Conservation (phyloP, 2,797 vertebrate species). For the Gymnopithys bicolor region DNA sequence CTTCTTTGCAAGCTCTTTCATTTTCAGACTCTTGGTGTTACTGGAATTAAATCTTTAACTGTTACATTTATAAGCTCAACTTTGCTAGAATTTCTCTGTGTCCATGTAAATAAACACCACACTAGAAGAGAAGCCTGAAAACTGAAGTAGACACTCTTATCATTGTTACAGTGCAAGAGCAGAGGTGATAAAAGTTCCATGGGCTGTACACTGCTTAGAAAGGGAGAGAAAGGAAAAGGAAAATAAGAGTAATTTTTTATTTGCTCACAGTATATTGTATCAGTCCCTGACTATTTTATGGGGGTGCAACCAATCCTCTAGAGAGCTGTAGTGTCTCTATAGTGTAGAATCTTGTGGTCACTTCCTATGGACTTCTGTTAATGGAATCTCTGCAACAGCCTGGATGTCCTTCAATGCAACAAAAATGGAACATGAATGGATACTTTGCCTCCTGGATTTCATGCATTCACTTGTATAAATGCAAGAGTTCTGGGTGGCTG, state of each 20-base stretch:
- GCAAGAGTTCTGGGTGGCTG: not conserved
- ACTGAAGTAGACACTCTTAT: not conserved
- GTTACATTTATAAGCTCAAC: not conserved
- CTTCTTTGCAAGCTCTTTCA: not conserved
- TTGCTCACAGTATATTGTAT: not conserved
- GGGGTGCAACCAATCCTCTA: not conserved
- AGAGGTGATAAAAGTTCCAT: not conserved
- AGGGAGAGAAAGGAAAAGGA: not conserved
- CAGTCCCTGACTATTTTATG: not conserved
- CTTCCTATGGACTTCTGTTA: not conserved
- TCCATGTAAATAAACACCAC: not conserved
- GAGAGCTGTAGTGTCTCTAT: not conserved
- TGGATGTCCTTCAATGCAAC: not conserved
- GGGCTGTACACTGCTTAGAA: not conserved
- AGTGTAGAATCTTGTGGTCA: fast-evolving
- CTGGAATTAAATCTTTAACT: not conserved
- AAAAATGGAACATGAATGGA: not conserved
- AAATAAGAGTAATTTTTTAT: not conserved
- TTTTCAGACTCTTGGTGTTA: not conserved
- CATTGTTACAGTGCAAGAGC: not conserved
- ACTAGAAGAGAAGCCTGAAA: not conserved
- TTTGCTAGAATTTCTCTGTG: not conserved
- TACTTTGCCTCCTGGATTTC: not conserved
- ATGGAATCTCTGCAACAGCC: not conserved
- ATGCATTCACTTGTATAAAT: not conserved